Conservation (phyloP, 2,113 vertebrate genomes). For the Pheucticus melanocephalus region DNA sequence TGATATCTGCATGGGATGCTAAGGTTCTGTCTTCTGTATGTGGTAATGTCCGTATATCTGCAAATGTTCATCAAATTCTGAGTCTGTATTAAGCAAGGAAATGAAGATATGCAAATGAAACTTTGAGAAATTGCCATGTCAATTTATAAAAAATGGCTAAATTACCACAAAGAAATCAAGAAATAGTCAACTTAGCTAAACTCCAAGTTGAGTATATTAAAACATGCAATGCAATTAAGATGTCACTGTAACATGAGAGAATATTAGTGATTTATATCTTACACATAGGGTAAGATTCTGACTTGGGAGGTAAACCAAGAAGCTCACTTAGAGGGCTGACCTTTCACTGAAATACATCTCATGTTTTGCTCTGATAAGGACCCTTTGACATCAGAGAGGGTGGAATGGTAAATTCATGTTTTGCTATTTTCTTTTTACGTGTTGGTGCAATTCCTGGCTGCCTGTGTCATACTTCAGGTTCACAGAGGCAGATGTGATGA, state of each 20-base stretch:
- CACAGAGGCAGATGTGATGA: neutral
- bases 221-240: conserved; percentile 61
- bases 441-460: neutral
- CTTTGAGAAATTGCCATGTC: conserved; percentile 36
- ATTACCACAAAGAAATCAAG: conserved; percentile 28
- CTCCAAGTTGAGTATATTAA: conserved; percentile 29
- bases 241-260: conserved; percentile 3
- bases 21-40: neutral
- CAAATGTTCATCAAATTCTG: neutral
- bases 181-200: neutral
- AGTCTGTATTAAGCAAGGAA: conserved; percentile 23
- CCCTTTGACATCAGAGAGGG: neutral
- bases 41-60: neutral
- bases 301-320: neutral
- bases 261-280: conserved; percentile 26
- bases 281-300: neutral
- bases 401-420: neutral
- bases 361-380: neutral
- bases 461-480: neutral
- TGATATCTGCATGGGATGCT: neutral
- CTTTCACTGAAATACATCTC: neutral
- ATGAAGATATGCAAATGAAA: conserved; percentile 38
- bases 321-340: neutral
- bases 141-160: conserved; percentile 46
- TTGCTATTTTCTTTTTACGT: neutral